These are phyloP conservation scores for Platyscapa corneri DNA, from an alignment of 1,140 invertebrate species.

Conservation along the genomic window DNA sequence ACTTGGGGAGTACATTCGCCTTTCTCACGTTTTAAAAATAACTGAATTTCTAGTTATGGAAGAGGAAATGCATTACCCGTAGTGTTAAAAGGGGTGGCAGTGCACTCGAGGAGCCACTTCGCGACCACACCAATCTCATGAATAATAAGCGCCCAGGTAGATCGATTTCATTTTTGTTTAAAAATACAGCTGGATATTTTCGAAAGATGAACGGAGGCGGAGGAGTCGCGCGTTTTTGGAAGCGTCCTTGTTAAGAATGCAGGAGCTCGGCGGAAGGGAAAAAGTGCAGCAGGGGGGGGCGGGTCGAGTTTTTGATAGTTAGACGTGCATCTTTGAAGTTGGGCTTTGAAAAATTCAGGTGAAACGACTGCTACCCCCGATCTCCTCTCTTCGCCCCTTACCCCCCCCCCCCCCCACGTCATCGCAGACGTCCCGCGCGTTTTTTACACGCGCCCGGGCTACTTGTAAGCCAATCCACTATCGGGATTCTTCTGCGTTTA, in stretches of 20 bases:
- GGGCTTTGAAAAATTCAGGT: constrained; percentile 40
- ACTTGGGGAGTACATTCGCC: constrained; percentile 7
- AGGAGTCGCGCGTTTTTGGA: constrained; percentile 14
- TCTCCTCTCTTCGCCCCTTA: background rate
- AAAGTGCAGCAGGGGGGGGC: background rate
- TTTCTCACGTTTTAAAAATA: constrained; percentile 21
- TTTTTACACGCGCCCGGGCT: background rate
- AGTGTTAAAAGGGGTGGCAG: background rate
- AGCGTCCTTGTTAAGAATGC: constrained; percentile 37
- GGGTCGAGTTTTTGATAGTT: constrained; percentile 8
- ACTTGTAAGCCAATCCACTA: background rate
- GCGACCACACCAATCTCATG: constrained; percentile 13
- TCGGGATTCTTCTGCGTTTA: constrained; percentile 25
- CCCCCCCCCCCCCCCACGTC: background rate
- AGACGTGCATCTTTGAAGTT: constrained; percentile 34
- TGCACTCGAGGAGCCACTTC: background rate
- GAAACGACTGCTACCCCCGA: background rate
- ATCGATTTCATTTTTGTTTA: constrained; percentile 42
- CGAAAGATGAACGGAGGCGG: background rate
- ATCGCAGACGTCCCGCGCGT: background rate
- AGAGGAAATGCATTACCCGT: background rate
- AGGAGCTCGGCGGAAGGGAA: background rate
- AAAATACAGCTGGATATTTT: constrained; percentile 22
- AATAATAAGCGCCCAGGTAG: background rate
- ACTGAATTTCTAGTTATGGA: constrained; percentile 17